A percentile compares a stretch with the other conserved stretches of the same genome.
Conservation (phyloP, 2,113 vertebrate species). For the Theropithecus gelada region DNA sequence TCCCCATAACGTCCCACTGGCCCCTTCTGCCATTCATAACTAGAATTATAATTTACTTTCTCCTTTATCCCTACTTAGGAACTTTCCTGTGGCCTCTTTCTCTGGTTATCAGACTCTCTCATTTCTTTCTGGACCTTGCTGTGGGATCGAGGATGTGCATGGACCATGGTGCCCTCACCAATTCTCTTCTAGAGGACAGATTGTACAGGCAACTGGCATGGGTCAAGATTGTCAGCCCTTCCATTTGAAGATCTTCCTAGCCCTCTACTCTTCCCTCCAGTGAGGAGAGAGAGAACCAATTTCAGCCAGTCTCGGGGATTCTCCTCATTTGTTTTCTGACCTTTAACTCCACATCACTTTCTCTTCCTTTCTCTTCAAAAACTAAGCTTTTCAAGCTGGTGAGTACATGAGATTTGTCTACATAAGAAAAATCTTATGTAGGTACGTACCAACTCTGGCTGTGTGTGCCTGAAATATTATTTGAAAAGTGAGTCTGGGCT, state of each 20-base stretch:
- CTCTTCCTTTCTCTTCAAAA: not conserved
- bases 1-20: constrained; percentile 1
- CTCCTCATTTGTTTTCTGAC: not conserved
- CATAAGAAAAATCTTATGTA: no score
- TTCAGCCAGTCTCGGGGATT: not conserved
- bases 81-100: not conserved
- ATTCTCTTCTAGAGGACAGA: not conserved
- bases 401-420: not conserved
- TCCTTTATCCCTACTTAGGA: constrained; percentile 15
- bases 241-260: not conserved
- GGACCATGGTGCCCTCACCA: not conserved
- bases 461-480: not conserved
- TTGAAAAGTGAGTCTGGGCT: not conserved
- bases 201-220: not conserved
- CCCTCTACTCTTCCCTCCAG: not conserved
- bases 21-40: constrained; percentile 35
- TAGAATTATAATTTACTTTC: constrained; percentile 20
- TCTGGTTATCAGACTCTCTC: not conserved
- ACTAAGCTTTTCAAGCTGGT: not conserved
- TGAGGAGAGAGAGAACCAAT: not conserved
- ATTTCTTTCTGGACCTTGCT: not conserved
- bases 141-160: not conserved
- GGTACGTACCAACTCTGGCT: not conserved
- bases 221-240: not conserved
- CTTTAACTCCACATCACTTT: not conserved